Conservation (phyloP, 2,888 invertebrate species). For the Athetis lepigone region DNA sequence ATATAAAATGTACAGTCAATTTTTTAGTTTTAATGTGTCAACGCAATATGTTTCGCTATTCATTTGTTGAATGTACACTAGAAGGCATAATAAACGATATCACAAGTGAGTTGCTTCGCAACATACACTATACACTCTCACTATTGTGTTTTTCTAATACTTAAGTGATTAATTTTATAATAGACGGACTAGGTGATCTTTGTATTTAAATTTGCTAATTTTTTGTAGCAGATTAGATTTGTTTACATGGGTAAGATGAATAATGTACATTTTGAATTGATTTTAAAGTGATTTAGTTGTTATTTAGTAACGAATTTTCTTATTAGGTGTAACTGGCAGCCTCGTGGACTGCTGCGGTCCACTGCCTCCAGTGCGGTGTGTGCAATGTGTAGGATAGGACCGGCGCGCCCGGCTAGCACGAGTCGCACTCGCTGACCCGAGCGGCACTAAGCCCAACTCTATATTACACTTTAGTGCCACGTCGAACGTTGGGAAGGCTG, state of each 20-base stretch:
- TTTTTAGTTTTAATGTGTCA: constrained; percentile 89
- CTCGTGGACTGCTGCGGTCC: constrained; percentile 79
- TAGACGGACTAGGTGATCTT: constrained; percentile 88
- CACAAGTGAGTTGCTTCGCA: constrained; percentile 80
- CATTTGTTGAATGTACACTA: constrained; percentile 87
- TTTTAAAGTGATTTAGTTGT: constrained; percentile 91
- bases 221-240: constrained; percentile 90
- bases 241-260: constrained; percentile 88
- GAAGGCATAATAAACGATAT: constrained; percentile 87
- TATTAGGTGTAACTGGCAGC: constrained; percentile 87
- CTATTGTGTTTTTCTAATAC: constrained; percentile 88
- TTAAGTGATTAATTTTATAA: constrained; percentile 89
- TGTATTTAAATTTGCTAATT: constrained; percentile 90
- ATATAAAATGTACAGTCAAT: constrained; percentile 89
- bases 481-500: constrained; percentile 81
- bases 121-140: constrained; percentile 77
- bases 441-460: constrained; percentile 61
- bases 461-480: constrained; percentile 71
- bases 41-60: constrained; percentile 87
- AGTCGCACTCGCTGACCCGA: constrained; percentile 31
- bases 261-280: constrained; percentile 90
- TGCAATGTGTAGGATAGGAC: constrained; percentile 83
- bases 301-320: constrained; percentile 90
- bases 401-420: constrained; percentile 40
- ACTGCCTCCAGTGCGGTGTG: constrained; percentile 87